A percentile compares a stretch with the other conserved stretches of the same genome.
phyloP scores from a whole-genome alignment of 2,113 vertebrate genomes.

The Rhinogobius similis region DNA sequence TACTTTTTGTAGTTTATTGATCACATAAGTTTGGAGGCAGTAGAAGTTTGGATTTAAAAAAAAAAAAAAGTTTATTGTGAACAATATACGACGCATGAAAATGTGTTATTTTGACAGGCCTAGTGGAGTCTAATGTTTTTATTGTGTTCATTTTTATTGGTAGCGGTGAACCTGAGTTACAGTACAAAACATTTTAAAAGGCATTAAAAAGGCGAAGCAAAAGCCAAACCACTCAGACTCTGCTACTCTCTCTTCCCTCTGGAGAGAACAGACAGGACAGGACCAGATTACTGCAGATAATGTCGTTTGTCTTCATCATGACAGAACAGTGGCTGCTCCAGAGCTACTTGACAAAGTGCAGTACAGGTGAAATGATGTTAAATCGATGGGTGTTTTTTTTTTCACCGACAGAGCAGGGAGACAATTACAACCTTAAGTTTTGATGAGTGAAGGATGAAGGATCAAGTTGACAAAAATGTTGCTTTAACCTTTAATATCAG shows the following conservation, averaged over 20 bases:
- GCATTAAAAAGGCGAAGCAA: constrained; percentile 65
- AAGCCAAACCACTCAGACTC: constrained; percentile 66
- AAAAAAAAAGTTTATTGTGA: too few relatives aligned
- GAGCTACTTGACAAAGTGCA: constrained; percentile 9
- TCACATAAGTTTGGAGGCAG: too few relatives aligned
- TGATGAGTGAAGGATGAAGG: too few relatives aligned
- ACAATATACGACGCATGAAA: too few relatives aligned
- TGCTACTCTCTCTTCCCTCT: constrained; percentile 27
- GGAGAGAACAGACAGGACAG: constrained; percentile 52
- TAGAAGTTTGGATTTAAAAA: too few relatives aligned
- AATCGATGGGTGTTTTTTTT: background rate
- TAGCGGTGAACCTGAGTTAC: constrained; percentile 30
- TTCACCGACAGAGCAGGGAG: background rate
- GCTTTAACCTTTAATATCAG: too few relatives aligned
- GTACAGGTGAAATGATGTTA: constrained; percentile 1
- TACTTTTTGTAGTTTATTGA: too few relatives aligned
- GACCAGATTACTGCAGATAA: constrained; percentile 51
- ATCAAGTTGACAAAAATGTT: too few relatives aligned
- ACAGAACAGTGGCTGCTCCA: background rate
- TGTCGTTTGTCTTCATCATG: constrained; percentile 38
- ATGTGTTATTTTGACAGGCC: background rate
- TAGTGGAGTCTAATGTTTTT: background rate
- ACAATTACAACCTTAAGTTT: background rate
- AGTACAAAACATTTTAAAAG: constrained; percentile 72
- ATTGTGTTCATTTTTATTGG: background rate